These are phyloP conservation scores for Seriola quinqueradiata DNA, from an alignment of 2,113 vertebrate genomes.

Conservation along the genomic window DNA sequence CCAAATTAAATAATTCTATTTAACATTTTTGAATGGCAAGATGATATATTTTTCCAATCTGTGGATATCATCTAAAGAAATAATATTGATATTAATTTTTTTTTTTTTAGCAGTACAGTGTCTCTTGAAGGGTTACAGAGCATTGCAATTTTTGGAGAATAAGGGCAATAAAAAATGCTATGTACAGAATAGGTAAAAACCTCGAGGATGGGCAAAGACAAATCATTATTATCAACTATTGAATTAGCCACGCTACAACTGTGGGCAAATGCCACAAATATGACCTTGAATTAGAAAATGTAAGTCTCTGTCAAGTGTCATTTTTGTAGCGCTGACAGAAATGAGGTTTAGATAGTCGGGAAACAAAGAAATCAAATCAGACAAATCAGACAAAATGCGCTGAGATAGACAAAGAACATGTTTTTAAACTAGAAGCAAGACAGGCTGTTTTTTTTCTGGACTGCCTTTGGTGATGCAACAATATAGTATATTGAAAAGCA, in stretches of 20 bases:
- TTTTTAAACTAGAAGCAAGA: conserved; percentile 32
- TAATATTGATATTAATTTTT: neutral
- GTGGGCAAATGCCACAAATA: conserved; percentile 22
- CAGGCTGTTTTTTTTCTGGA: conserved; percentile 15
- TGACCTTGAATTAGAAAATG: conserved; percentile 24
- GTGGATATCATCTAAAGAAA: neutral
- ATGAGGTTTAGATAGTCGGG: conserved; percentile 37
- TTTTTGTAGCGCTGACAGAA: conserved; percentile 33
- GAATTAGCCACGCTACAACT: conserved; percentile 31
- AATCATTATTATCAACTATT: conserved; percentile 32
- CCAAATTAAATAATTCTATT: neutral
- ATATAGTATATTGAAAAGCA: conserved; percentile 4
- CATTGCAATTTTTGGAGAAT: neutral
- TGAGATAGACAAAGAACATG: conserved; percentile 56
- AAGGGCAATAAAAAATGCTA: conserved; percentile 25
- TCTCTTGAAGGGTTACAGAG: conserved; percentile 27
- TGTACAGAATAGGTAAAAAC: conserved; percentile 23
- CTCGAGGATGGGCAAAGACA: conserved; percentile 29
- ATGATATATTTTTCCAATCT: neutral
- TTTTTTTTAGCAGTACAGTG: conserved; percentile 1
- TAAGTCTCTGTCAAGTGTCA: conserved; percentile 27
- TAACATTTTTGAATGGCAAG: neutral
- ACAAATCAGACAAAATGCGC: conserved; percentile 55
- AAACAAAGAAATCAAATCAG: conserved; percentile 44
- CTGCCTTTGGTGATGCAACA: conserved; percentile 21